Percentiles rank a stretch among this genome's conserved stretches.
These are phyloP conservation scores for Glaucopsyche alexis DNA, from an alignment of 2,888 invertebrate genomes.

Conservation along the genomic window DNA sequence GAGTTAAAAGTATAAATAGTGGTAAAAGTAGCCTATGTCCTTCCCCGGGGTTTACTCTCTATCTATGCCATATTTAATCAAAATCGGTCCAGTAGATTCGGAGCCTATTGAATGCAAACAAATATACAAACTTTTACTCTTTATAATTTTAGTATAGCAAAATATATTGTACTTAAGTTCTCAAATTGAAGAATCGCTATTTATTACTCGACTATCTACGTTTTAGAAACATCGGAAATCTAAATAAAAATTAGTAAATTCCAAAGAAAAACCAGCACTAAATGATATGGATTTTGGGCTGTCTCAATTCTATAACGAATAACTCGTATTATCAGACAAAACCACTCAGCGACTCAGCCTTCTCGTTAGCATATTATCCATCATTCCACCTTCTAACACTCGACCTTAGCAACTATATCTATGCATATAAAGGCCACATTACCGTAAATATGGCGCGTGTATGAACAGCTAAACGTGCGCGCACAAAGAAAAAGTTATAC, in stretches of 20 bases:
- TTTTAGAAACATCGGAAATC: neutral
- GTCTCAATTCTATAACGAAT: neutral
- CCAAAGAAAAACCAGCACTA: neutral
- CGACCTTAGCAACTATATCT: neutral
- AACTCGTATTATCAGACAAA: slow-evolving; percentile 9
- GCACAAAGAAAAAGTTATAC: slow-evolving; percentile 41
- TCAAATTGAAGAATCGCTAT: neutral
- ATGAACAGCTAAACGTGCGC: slow-evolving; percentile 41
- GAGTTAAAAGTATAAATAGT: no score
- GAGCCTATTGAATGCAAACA: no score
- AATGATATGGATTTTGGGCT: neutral
- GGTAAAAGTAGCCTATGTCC: no score
- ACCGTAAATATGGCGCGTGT: slow-evolving; percentile 19
- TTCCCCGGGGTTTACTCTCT: no score
- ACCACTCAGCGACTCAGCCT: slow-evolving; percentile 2
- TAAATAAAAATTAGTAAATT: neutral
- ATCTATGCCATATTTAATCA: no score
- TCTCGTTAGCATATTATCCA: neutral
- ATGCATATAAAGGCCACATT: neutral
- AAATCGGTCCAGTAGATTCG: no score
- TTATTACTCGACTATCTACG: neutral
- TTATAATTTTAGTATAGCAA: no score
- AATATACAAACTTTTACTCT: no score
- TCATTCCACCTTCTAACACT: neutral
- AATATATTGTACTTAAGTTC: neutral